A percentile compares a stretch with the other conserved stretches of the same genome.
phyloP scores from a whole-genome alignment of 2,113 vertebrate species.

The Ameiurus melas region DNA sequence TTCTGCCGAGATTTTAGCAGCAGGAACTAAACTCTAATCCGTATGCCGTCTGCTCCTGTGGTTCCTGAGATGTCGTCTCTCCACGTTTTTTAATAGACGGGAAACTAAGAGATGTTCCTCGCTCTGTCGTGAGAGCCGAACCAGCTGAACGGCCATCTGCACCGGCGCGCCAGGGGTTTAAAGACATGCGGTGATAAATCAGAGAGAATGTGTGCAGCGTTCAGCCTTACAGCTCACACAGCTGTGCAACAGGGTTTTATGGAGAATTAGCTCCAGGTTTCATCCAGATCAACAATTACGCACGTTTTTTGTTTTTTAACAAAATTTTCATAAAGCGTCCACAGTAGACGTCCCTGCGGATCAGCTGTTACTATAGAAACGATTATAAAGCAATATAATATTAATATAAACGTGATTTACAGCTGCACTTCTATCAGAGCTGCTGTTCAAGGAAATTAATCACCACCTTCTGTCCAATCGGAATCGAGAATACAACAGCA shows the following conservation, averaged over 20 bases:
- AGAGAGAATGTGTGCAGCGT: neutral
- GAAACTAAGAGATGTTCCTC: neutral
- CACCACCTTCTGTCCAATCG: neutral
- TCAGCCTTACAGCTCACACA: neutral
- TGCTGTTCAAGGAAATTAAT: neutral
- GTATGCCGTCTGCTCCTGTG: neutral
- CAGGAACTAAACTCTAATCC: constrained; percentile 5
- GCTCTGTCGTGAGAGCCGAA: neutral
- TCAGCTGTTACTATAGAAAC: neutral
- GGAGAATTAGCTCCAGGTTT: neutral
- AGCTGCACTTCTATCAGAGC: neutral
- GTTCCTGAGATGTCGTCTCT: neutral
- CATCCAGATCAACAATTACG: neutral
- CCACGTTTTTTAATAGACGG: neutral
- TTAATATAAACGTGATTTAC: neutral
- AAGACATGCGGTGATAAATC: neutral
- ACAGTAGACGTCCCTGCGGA: neutral
- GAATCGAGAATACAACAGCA: neutral
- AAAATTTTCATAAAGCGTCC: neutral
- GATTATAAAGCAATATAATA: neutral
- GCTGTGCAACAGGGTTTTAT: neutral
- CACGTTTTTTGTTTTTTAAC: neutral
- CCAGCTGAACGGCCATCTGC: neutral
- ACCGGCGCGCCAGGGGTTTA: neutral
- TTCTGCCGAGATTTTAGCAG: neutral